These are phyloP conservation scores for Aurelia coerulea DNA, from an alignment of 30 jellyfish, hydroid and myxozoan genomes.

Conservation along the genomic window DNA sequence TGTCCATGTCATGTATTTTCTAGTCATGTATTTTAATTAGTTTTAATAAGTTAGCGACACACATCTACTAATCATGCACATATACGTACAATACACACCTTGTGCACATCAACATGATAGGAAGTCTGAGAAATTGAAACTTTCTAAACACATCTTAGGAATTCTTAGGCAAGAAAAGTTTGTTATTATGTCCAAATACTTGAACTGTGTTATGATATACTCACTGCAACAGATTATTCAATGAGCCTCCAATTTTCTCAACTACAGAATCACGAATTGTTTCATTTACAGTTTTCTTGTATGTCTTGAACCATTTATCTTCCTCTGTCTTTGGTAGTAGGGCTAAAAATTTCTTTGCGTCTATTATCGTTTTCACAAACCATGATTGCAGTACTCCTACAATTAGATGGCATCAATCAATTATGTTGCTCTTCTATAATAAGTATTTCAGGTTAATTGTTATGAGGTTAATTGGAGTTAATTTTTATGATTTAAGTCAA, in stretches of 20 bases:
- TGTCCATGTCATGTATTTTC: too few species aligned
- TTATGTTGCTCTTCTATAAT: too few species aligned
- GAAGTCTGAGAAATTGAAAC: neutral
- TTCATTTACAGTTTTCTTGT: constrained; percentile 68
- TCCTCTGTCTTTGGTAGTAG: constrained; percentile 7
- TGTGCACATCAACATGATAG: neutral
- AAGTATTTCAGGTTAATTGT: too few species aligned
- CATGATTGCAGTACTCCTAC: constrained; percentile 43
- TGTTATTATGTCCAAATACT: too few species aligned
- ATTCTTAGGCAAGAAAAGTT: too few species aligned
- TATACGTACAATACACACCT: neutral
- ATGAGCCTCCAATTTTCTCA: constrained; percentile 71
- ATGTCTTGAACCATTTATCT: constrained; percentile 37
- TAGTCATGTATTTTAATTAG: too few species aligned
- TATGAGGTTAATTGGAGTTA: too few species aligned
- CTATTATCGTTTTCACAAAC: constrained; percentile 17
- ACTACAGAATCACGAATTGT: constrained; percentile 56
- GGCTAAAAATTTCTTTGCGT: constrained; percentile 37
- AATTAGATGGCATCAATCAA: too few species aligned
- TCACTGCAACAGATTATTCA: constrained; percentile 66
- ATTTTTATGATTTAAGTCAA: too few species aligned
- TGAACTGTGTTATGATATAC: neutral
- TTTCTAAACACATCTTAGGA: neutral
- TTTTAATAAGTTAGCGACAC: too few species aligned
- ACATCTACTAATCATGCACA: neutral